These are phyloP conservation scores for Eledona agricola DNA, from an alignment of 2,888 invertebrate genomes.

Conservation along the genomic window DNA sequence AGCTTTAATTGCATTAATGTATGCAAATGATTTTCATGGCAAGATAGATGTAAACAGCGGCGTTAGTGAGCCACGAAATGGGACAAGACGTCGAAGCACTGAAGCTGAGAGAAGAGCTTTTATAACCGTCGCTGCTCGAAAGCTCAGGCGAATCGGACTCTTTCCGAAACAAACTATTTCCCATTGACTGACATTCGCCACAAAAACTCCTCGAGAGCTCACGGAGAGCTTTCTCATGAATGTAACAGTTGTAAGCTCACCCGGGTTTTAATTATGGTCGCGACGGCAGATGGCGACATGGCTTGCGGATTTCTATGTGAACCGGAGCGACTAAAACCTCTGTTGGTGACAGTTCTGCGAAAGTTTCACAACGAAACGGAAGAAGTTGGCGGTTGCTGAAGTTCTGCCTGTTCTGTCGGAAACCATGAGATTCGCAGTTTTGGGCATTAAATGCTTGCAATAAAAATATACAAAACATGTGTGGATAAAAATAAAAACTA, in stretches of 20 bases:
- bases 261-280: slow-evolving; percentile 24
- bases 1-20: slow-evolving; percentile 57
- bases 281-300: slow-evolving; percentile 27
- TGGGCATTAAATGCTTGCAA: too few relatives aligned
- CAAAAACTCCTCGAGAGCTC: neutral
- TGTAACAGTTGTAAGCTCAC: slow-evolving; percentile 20
- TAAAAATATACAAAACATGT: too few relatives aligned
- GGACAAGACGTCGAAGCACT: slow-evolving; percentile 47
- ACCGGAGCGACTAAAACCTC: slow-evolving; percentile 30
- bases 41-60: slow-evolving; percentile 57
- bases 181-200: neutral
- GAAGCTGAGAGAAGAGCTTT: slow-evolving; percentile 33
- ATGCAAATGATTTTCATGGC: slow-evolving; percentile 59
- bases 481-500: too few relatives aligned
- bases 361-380: slow-evolving; percentile 41
- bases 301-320: slow-evolving; percentile 28
- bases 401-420: slow-evolving; percentile 33
- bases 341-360: slow-evolving; percentile 42
- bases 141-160: slow-evolving; percentile 36
- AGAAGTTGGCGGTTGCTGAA: slow-evolving; percentile 38
- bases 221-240: neutral
- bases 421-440: slow-evolving; percentile 37
- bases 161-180: slow-evolving; percentile 12
- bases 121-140: slow-evolving; percentile 41
- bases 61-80: slow-evolving; percentile 60